Base-by-base conservation (phyloP, 2,797 vertebrate genomes). In the Hoplostethus mediterraneus region DNA sequence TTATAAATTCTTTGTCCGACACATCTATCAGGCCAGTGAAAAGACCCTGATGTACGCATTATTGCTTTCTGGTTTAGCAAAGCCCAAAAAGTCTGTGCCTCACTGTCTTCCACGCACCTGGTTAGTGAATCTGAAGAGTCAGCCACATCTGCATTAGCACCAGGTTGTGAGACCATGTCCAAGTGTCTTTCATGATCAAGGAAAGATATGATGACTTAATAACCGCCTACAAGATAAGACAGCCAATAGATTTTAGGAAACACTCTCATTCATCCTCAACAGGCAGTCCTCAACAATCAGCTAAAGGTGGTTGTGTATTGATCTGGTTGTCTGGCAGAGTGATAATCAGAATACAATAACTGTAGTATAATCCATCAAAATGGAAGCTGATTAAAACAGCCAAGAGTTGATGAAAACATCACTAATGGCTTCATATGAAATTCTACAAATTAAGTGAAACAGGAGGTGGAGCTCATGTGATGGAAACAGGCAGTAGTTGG, bases 341-440 rank as follows among this genome's bases (percentile, higher is more conserved):
- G 72, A 77, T 86, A 75, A 86, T 88, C 78, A 81, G 66, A 83
- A 82, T 60, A 70, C 60, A 79, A 80, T 70, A 52, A 55, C 70
- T 58, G 36, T 53, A 8, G 33, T 38, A 76, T 9, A 71, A 69
- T 73, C 76, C 59, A 79, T 78, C 63, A 75, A 64, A 90, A 83
- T 68, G 44, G 87, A 81, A 84, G 64, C 55, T 81, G 73, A 81
- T 89, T 83, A 58, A 81, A 80, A 63, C 54, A 17, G 53, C 68
- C 62, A 63, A 71, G 55, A 59, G 70, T 64, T 72, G 31, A 53
- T 51, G 65, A 60, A 81, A 71, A 80, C 60, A 68, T 71, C 36
- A 63, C 53, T 70, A 68, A 67, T 52, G 45, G 58, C 38, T 47
- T 54, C 53, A 17, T 38, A 42, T 28, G 28, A 28, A 28, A 28